Evolutionary conservation across 2,888 invertebrate genomes (phyloP).

Genomic region (Lacanobia oleracea): DNA sequence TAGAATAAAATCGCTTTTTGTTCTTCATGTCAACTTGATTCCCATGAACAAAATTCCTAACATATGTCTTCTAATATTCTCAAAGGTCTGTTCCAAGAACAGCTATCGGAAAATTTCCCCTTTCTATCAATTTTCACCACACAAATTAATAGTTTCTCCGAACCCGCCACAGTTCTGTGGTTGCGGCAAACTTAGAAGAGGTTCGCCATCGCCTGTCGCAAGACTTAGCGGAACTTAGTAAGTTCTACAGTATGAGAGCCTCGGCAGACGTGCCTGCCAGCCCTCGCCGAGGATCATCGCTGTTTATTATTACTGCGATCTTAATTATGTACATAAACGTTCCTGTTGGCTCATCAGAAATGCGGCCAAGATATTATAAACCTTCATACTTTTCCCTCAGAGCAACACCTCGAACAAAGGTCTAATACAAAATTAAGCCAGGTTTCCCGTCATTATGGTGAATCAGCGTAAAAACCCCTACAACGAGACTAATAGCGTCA

Average conservation of each 20-base stretch:
- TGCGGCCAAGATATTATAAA: conserved; percentile 1
- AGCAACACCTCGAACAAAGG: conserved; percentile 54
- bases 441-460: conserved; percentile 60
- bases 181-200: conserved; percentile 38
- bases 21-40: neutral
- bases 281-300: conserved; percentile 47
- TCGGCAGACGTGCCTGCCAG: conserved; percentile 47
- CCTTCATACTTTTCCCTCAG: conserved; percentile 7
- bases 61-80: neutral
- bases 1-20: neutral
- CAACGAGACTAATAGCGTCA: conserved; percentile 73
- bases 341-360: conserved; percentile 13
- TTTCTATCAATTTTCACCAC: conserved; percentile 12
- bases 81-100: neutral
- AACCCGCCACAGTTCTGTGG: conserved; percentile 13
- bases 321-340: conserved; percentile 53
- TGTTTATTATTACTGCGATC: conserved; percentile 46
- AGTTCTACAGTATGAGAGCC: conserved; percentile 35
- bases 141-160: conserved; percentile 46
- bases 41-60: neutral
- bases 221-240: conserved; percentile 40
- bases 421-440: conserved; percentile 66
- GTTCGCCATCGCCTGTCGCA: conserved; percentile 8
- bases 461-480: conserved; percentile 61
- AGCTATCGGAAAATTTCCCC: neutral